Conservation (phyloP, 2,797 vertebrate species). For the Notoglanidium macrostoma region DNA sequence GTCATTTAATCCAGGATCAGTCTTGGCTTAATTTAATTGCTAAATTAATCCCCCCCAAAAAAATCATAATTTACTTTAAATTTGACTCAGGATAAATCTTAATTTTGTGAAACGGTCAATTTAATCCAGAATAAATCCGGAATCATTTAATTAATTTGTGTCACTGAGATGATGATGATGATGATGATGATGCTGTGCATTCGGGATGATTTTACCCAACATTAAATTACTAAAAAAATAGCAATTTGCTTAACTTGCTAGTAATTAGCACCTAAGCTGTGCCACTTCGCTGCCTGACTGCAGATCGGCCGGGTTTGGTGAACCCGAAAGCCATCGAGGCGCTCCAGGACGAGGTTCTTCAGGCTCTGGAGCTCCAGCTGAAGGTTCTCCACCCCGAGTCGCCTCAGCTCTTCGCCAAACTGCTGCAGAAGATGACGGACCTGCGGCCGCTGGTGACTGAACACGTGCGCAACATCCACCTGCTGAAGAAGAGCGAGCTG, state of each 20-base stretch:
- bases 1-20: background rate
- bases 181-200: background rate
- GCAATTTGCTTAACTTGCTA: too few relatives aligned
- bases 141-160: background rate
- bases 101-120: background rate
- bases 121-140: background rate
- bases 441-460: constrained; percentile 78
- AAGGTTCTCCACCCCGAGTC: constrained; percentile 83
- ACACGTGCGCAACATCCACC: constrained; percentile 80
- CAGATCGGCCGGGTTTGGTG: constrained; percentile 78
- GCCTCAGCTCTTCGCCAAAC: constrained; percentile 85
- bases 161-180: background rate
- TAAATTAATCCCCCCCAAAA: too few relatives aligned
- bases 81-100: background rate
- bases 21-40: too few relatives aligned
- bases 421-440: constrained; percentile 85
- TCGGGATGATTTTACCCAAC: background rate
- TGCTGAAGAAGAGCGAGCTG: constrained; percentile 79
- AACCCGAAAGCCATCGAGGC: constrained; percentile 79
- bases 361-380: constrained; percentile 83
- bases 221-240: background rate
- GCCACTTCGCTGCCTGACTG: background rate
- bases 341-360: constrained; percentile 76
- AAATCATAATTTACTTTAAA: too few relatives aligned
- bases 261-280: background rate